These are phyloP conservation scores for Drosophila insularis DNA, from an alignment of 1,140 invertebrate genomes.

Conservation along the genomic window DNA sequence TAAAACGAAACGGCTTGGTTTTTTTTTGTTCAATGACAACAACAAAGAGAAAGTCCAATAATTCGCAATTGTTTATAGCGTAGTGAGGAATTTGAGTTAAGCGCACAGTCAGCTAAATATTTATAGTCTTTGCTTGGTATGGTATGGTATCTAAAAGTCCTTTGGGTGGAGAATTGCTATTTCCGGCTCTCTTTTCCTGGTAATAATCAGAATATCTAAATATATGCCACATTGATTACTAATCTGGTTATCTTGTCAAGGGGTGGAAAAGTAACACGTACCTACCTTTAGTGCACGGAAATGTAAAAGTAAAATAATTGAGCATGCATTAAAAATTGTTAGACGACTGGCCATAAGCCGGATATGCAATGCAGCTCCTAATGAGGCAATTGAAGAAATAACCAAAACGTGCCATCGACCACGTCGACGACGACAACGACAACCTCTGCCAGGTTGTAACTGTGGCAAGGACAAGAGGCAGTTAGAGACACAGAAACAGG, in stretches of 20 bases:
- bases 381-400: conserved; percentile 68
- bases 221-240: too few species aligned
- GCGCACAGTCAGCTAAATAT: conserved; percentile 10
- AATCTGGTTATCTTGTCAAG: neutral
- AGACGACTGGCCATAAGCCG: conserved; percentile 57
- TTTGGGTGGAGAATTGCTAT: neutral
- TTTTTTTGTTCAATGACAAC: conserved; percentile 35
- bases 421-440: conserved; percentile 11
- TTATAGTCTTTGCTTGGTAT: neutral
- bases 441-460: neutral
- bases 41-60: conserved; percentile 8
- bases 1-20: conserved; percentile 21
- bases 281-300: neutral
- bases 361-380: conserved; percentile 65
- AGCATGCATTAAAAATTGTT: conserved; percentile 36
- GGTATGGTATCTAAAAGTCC: neutral
- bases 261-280: conserved; percentile 5
- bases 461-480: neutral
- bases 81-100: neutral
- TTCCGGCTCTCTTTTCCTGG: neutral
- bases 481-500: neutral
- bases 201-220: neutral
- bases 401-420: conserved; percentile 50
- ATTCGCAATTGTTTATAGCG: conserved; percentile 19
- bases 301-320: conserved; percentile 18